Base-by-base conservation (phyloP, 2,113 vertebrate species). In the Podocnemis expansa region DNA sequence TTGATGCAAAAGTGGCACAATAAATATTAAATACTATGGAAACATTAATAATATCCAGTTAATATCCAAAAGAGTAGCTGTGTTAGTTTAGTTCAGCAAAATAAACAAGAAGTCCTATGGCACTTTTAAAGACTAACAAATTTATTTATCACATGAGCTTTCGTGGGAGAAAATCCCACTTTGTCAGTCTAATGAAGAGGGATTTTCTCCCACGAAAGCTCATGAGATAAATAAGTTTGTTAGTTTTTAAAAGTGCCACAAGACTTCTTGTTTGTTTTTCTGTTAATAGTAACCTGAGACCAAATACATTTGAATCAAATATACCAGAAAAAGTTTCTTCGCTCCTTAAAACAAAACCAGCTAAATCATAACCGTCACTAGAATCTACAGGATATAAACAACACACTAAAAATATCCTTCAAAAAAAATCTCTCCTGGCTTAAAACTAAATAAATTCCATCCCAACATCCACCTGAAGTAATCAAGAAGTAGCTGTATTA, bases 171-270 rank as follows among this genome's bases (percentile, higher is more conserved):
- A n/a, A n/a, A n/a, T n/a, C n/a, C n/a, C n/a, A n/a, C n/a, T n/a
- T n/a, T n/a, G n/a, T n/a, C n/a, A n/a, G n/a, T n/a, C n/a, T n/a
- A n/a, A n/a, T n/a, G n/a, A n/a, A n/a, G n/a, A n/a, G n/a, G n/a
- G n/a, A n/a, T n/a, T n/a, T n/a, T n/a, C n/a, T n/a, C n/a, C n/a
- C n/a, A n/a, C n/a, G n/a, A n/a, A n/a, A n/a, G n/a, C n/a, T n/a
- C n/a, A n/a, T n/a, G n/a, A n/a, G n/a, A n/a, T n/a, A n/a, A n/a
- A n/a, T n/a, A n/a, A n/a, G n/a, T n/a, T n/a, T n/a, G n/a, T n/a
- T n/a, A n/a, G n/a, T n/a, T n/a, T n/a, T 47, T 47, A 45, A 94
- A 95, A 90, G 93, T 85, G 73, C 19, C 90, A 83, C 87, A 52
- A 85, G n/a, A n/a, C n/a, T n/a, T n/a, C n/a, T n/a, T n/a, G n/a